Conservation (phyloP, 1,140 invertebrate species). For the Drosophila parvula region DNA sequence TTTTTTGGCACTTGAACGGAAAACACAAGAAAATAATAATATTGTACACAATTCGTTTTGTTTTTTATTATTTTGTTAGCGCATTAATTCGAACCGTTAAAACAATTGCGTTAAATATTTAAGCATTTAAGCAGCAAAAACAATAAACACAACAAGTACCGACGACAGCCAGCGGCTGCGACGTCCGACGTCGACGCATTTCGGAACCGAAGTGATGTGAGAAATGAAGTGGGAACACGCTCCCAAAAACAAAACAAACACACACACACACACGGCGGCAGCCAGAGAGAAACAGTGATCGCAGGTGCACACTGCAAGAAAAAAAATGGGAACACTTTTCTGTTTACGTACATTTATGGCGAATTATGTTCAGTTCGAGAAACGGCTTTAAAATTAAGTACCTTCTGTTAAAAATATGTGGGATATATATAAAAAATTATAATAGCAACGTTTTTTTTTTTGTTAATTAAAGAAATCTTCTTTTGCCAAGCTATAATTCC, state of each 20-base stretch:
- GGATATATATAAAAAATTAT: too few species aligned
- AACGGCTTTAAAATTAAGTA: too few species aligned
- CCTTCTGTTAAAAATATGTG: too few species aligned
- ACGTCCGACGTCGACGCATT: slow-evolving; percentile 44
- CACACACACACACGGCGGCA: not conserved
- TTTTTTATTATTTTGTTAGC: not conserved
- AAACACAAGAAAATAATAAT: slow-evolving; percentile 31
- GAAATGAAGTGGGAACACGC: slow-evolving; percentile 18
- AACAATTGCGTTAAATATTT: slow-evolving; percentile 21
- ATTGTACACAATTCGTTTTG: not conserved
- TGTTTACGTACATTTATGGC: not conserved
- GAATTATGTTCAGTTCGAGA: not conserved
- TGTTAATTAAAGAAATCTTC: too few species aligned
- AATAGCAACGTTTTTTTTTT: too few species aligned
- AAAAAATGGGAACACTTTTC: not conserved
- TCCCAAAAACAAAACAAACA: slow-evolving; percentile 24
- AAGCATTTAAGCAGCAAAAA: not conserved
- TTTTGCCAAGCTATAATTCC: too few species aligned
- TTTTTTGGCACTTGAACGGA: slow-evolving; percentile 32
- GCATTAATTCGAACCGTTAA: slow-evolving; percentile 26
- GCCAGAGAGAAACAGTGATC: slow-evolving; percentile 18
- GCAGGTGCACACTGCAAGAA: slow-evolving; percentile 20
- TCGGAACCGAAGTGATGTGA: slow-evolving; percentile 17
- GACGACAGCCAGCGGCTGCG: slow-evolving; percentile 35
- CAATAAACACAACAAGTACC: slow-evolving; percentile 18